These are phyloP conservation scores for Philonicus albiceps DNA, from an alignment of 2,888 invertebrate genomes.

Conservation along the genomic window DNA sequence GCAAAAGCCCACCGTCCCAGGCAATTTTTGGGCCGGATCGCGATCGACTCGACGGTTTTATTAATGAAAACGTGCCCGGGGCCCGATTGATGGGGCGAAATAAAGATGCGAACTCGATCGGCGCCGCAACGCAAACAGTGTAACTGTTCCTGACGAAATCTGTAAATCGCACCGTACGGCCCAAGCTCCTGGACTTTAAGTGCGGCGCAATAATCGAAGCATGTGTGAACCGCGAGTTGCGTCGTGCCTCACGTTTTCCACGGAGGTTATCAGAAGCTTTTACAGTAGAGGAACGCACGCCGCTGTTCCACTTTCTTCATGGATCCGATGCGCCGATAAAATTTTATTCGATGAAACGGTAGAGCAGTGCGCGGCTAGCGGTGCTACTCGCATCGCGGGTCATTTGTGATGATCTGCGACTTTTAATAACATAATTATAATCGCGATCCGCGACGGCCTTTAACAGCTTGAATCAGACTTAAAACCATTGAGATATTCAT, in stretches of 20 bases:
- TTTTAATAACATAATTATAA: not conserved
- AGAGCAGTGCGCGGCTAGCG: not conserved
- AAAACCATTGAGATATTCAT: not conserved
- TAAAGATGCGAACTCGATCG: not conserved
- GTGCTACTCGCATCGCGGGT: not conserved
- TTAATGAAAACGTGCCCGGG: not conserved
- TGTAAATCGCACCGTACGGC: not conserved
- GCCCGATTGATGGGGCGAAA: not conserved
- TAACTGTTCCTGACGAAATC: not conserved
- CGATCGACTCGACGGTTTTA: not conserved
- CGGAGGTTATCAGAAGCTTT: conserved; percentile 4
- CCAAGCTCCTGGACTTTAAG: not conserved
- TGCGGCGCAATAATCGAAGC: not conserved
- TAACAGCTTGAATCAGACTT: not conserved
- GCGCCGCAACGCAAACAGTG: not conserved
- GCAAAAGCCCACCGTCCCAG: not conserved
- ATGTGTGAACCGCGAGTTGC: not conserved
- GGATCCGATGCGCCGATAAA: not conserved
- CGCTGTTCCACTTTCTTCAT: not conserved
- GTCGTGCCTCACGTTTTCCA: not conserved
- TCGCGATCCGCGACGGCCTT: not conserved
- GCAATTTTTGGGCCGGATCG: not conserved
- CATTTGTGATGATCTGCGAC: not conserved
- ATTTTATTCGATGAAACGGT: conserved; percentile 1
- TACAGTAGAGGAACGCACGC: not conserved